Percentiles rank a stretch among this genome's conserved stretches.
These are phyloP conservation scores for Tetranychus piercei DNA, from an alignment of 2,888 invertebrate genomes.

Conservation along the genomic window DNA sequence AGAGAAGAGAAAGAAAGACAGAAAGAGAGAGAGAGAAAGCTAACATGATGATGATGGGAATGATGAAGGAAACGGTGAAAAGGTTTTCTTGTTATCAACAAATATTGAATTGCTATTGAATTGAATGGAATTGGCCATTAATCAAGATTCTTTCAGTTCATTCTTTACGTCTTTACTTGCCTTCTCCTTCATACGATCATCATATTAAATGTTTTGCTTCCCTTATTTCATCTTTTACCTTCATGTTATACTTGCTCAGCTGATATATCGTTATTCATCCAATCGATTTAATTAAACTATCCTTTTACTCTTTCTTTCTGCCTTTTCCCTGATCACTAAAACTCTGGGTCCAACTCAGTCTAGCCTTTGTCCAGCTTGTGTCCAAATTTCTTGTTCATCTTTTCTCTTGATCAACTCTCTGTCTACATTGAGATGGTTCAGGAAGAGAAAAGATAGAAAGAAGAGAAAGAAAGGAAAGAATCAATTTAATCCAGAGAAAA, in stretches of 20 bases:
- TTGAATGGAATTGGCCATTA: too few species aligned
- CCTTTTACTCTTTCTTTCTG: background rate
- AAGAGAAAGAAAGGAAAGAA: too few species aligned
- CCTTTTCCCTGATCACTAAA: background rate
- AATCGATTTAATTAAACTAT: background rate
- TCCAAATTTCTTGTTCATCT: background rate
- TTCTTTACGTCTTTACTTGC: too few species aligned
- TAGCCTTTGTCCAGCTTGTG: background rate
- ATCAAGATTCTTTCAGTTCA: too few species aligned
- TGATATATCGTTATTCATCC: background rate
- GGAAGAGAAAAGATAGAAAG: too few species aligned
- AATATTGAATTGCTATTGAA: too few species aligned
- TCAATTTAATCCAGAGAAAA: background rate
- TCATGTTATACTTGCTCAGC: background rate
- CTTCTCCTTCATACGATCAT: too few species aligned
- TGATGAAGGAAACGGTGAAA: background rate
- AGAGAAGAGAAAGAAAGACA: background rate
- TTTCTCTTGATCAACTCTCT: background rate
- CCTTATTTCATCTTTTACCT: too few species aligned
- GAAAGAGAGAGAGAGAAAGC: slow-evolving; percentile 2
- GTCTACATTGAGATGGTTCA: too few species aligned
- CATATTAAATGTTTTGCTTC: too few species aligned
- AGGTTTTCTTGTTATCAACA: too few species aligned
- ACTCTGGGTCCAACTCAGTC: too few species aligned
- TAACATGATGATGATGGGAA: background rate